Evolutionary conservation across 1,140 invertebrate genomes (phyloP), one percentile per base, ranked within the genome.

Genomic region (Lepidurus arcticus): DNA sequence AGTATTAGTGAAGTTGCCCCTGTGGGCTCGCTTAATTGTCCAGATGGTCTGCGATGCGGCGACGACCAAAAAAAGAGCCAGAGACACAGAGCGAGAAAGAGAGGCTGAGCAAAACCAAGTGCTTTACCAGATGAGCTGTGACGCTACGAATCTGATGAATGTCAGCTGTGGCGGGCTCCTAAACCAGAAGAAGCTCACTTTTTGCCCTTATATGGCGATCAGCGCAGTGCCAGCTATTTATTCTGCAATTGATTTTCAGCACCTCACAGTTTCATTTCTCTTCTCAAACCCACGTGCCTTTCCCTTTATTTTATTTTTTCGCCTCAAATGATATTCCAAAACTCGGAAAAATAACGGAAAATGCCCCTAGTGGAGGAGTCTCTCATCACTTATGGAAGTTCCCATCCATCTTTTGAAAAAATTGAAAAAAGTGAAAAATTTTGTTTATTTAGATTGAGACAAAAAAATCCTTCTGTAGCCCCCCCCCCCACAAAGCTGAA

Each of bases 51-150:
- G 16, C 45, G 16, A 11, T 47, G 45, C 10, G 16, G 7, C 1
- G 3, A 21, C 16, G n/a, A 21, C 24, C 24, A 24, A 0, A 21
- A 16, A 16, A 65, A 65, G 3, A 13, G 16, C 6, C 5, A 65
- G 53, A 21, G 53, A 21, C 9, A 21, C 9, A 65, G 16, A 8
- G 47, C 7, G 11, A 65, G 7, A 65, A n/a, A 65, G 47, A 65
- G 21, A 65, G 8, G 10, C 53, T 21, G 16, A 65, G 13, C 16
- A 21, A 65, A 65, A 7, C 7, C 6, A 65, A 65, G 53, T 65
- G 21, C 53, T 65, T 65, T 65, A 65, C 53, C 53, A 65, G 53
- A 65, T 16, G 53, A 65, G 53, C 53, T 65, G 53, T 65, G 53
- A 65, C 13, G 53, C 13, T 65, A 65, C 53, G 53, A 65, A n/a